A percentile compares a stretch with the other conserved stretches of the same genome.
phyloP scores from a whole-genome alignment of 2,888 invertebrate species.

The Odontomyia ornata region DNA sequence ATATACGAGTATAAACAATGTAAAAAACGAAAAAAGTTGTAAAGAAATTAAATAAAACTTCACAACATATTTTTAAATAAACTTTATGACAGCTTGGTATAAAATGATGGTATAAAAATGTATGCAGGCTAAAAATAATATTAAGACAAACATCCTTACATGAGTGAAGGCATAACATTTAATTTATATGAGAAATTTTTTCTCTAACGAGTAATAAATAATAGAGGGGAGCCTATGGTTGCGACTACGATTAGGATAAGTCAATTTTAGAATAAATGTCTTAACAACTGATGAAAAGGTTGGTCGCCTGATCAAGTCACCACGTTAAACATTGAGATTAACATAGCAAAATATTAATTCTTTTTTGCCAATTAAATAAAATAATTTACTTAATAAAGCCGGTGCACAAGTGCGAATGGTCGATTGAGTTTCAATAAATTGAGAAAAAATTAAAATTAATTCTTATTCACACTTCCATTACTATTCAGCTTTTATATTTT shows the following conservation, averaged over 20 bases:
- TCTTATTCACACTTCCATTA: no score
- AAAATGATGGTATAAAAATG: slow-evolving; percentile 48
- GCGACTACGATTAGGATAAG: background rate
- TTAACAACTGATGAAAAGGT: background rate
- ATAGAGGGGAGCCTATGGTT: slow-evolving; percentile 1
- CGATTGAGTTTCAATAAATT: no score
- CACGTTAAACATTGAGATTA: background rate
- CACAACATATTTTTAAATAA: slow-evolving; percentile 33
- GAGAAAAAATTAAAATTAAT: no score
- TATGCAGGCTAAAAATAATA: slow-evolving; percentile 34
- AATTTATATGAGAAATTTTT: slow-evolving; percentile 22
- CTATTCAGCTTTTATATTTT: no score
- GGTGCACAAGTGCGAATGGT: no score
- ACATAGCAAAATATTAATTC: background rate
- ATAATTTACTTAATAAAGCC: no score
- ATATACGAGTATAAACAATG: no score
- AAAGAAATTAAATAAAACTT: slow-evolving; percentile 24
- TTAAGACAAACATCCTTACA: slow-evolving; percentile 29
- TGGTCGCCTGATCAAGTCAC: slow-evolving; percentile 1
- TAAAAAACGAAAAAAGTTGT: background rate
- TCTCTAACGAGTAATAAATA: slow-evolving; percentile 39
- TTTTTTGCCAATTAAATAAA: background rate
- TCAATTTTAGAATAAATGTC: background rate
- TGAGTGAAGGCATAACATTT: slow-evolving; percentile 21
- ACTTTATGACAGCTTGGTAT: slow-evolving; percentile 44